Base-by-base conservation (phyloP, 2,113 vertebrate species). In the Pedionomus torquatus region DNA sequence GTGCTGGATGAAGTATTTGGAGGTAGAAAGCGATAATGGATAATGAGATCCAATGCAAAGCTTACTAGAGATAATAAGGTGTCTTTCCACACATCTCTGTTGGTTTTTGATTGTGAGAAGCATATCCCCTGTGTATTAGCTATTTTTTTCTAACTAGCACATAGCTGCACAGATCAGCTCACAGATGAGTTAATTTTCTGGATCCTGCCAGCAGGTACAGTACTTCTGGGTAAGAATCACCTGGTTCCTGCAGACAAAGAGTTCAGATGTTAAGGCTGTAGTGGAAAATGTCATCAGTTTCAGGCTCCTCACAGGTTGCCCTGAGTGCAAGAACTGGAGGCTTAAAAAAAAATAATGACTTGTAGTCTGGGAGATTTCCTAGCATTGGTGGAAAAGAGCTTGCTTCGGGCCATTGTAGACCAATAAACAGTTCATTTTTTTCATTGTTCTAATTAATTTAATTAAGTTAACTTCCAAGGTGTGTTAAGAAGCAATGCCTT, bases 401-500 rank as follows among this genome's bases (percentile, higher is more conserved):
- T 46, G 30, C 98, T 98, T 96, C 70, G 7, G 97, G 98, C 97
- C 97, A 98, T 98, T 95, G 96, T 98, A 98, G 98, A 98, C 98
- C 98, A 98, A 98, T 98, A 98, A 98, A 98, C 97, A 97, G 97
- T 98, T 98, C 97, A 98, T 98, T 98, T 97, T 89, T 98, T 98
- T 96, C 97, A 98, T 98, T 98, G 98, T 98, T 98, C 98, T 98
- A 98, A 98, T 98, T 98, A 98, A 98, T 98, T 98, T 98, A 98
- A 98, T 98, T 98, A 98, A 98, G 98, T 98, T 98, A 98, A 98
- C 98, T 98, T 98, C 98, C 98, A 98, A 98, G 97, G 97, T 98
- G 97, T 98, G 98, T 98, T 98, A 98, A 98, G 98, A 98, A 98
- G 98, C 97, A 98, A 98, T 98, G 98, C 98, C 98, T 98, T 98